Percentiles rank a stretch among this genome's conserved stretches.
Evolutionary conservation across 2,888 invertebrate species (phyloP).

Genomic region (Pterobdella sp.): DNA sequence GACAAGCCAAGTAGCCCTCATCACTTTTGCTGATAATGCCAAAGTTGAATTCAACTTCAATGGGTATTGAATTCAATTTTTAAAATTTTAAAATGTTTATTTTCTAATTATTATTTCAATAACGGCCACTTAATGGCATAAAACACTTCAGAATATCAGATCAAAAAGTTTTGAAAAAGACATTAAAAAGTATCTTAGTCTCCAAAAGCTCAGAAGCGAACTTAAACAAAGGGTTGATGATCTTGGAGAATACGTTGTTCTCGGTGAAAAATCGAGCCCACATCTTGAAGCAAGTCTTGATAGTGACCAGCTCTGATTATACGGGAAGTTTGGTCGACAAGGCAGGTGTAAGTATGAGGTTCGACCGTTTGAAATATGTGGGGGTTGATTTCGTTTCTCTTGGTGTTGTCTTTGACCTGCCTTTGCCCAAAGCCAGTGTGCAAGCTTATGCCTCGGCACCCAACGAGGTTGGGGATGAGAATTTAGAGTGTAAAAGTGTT

Average conservation of each 20-base stretch:
- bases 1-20: neutral
- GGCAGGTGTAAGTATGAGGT: neutral
- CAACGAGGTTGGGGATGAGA: neutral
- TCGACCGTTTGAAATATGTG: neutral
- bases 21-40: neutral
- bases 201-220: neutral
- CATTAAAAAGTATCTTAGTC: neutral
- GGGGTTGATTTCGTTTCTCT: neutral
- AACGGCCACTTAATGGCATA: neutral
- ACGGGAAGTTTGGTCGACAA: neutral
- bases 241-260: neutral
- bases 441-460: neutral
- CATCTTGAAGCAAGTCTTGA: neutral
- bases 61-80: neutral
- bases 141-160: neutral
- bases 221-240: neutral
- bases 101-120: neutral
- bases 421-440: neutral
- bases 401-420: constrained; percentile 7
- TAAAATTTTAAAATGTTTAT: neutral
- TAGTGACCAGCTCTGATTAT: neutral
- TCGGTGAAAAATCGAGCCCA: neutral
- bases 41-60: constrained; percentile 5
- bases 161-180: neutral
- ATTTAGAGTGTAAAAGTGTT: too few relatives aligned